Percentiles rank a stretch among this genome's conserved stretches.
Evolutionary conservation across 2,888 invertebrate genomes (phyloP).

Genomic region (Mamestra brassicae): DNA sequence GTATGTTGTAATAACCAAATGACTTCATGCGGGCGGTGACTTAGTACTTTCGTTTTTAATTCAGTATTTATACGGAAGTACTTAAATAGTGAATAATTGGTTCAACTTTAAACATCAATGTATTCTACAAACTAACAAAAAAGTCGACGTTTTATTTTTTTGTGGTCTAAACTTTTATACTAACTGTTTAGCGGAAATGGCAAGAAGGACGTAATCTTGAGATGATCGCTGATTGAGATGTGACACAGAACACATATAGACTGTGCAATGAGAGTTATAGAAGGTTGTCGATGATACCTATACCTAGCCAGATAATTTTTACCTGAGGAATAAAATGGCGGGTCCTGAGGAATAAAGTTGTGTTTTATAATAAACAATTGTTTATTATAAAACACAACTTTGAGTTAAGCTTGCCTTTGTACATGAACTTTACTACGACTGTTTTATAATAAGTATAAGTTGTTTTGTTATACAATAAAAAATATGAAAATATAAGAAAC

Average conservation of each 20-base stretch:
- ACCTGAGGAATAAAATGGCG: too few relatives aligned
- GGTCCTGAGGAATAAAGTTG: too few relatives aligned
- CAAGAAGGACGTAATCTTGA: background rate
- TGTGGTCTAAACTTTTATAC: background rate
- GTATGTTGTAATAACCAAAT: conserved; percentile 13
- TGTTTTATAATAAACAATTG: too few relatives aligned
- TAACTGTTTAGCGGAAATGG: background rate
- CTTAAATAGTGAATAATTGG: conserved; percentile 7
- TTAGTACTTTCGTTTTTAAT: conserved; percentile 47
- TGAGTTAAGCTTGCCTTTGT: too few relatives aligned
- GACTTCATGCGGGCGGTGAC: conserved; percentile 36
- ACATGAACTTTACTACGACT: too few relatives aligned
- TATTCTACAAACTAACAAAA: background rate
- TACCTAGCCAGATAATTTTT: too few relatives aligned
- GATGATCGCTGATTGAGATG: background rate
- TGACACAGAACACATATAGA: background rate
- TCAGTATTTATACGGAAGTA: conserved; percentile 3
- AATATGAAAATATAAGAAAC: too few relatives aligned
- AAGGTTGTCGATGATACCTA: too few relatives aligned
- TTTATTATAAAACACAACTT: too few relatives aligned
- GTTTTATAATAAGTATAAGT: too few relatives aligned
- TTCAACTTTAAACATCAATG: background rate
- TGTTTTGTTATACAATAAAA: too few relatives aligned
- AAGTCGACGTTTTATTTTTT: background rate
- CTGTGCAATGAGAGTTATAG: too few relatives aligned